Evolutionary conservation across 2,888 invertebrate species (phyloP).

Genomic region (Myopa testacea): DNA sequence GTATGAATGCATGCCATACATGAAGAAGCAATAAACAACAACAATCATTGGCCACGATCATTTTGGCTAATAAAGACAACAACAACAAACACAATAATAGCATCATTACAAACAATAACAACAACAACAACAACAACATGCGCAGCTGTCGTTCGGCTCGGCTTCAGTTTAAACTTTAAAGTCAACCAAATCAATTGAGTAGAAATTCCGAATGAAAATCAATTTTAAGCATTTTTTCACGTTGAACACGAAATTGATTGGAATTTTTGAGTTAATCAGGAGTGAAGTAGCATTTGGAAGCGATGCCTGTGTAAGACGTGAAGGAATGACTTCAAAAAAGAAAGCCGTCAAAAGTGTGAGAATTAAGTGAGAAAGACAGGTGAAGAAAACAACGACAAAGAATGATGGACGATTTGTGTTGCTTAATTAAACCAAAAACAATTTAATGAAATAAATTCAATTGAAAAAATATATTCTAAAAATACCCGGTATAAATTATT

Average conservation of each 20-base stretch:
- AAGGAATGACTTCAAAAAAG: neutral
- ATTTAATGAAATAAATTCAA: neutral
- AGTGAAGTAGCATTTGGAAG: slow-evolving; percentile 48
- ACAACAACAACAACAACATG: neutral
- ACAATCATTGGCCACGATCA: neutral
- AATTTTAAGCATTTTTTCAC: slow-evolving; percentile 52
- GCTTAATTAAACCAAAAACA: neutral
- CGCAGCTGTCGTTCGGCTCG: neutral
- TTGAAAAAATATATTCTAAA: too few species aligned
- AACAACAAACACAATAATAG: slow-evolving; percentile 5
- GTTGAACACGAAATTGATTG: slow-evolving; percentile 54
- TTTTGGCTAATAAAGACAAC: slow-evolving; percentile 35
- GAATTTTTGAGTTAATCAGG: slow-evolving; percentile 55
- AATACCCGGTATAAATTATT: too few species aligned
- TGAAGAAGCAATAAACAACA: neutral
- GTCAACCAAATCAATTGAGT: slow-evolving; percentile 46
- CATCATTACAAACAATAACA: neutral
- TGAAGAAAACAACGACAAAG: too few species aligned
- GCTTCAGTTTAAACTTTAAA: too few species aligned
- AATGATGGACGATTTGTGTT: too few species aligned
- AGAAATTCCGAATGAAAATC: slow-evolving; percentile 46
- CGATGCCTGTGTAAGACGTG: slow-evolving; percentile 8
- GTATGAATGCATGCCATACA: neutral
- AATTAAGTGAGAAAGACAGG: too few species aligned
- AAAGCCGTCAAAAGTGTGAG: too few species aligned